These are phyloP conservation scores for Eupithecia subumbrata DNA, from an alignment of 2,888 invertebrate genomes.

Conservation along the genomic window DNA sequence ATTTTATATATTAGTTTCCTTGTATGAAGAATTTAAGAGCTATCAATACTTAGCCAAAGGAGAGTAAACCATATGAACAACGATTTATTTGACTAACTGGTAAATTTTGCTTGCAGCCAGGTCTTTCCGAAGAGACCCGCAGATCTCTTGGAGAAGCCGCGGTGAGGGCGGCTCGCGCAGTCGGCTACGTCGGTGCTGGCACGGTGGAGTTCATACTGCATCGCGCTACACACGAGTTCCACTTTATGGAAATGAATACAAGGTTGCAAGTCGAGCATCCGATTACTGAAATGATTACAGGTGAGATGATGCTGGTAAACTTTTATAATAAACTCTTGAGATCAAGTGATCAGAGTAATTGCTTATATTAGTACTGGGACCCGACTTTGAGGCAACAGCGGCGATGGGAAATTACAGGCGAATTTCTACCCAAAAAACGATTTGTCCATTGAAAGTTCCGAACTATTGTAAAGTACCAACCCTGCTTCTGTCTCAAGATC, in stretches of 20 bases:
- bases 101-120: constrained; percentile 85
- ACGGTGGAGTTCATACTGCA: constrained; percentile 99
- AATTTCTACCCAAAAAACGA: too few relatives aligned
- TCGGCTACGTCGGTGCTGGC: constrained; percentile 98
- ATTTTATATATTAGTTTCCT: background rate
- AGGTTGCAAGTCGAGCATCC: constrained; percentile 98
- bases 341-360: too few relatives aligned
- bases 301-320: constrained; percentile 54
- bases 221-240: constrained; percentile 92
- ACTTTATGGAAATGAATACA: constrained; percentile 99
- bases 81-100: background rate
- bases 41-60: background rate
- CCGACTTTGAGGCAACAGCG: too few relatives aligned
- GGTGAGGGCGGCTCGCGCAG: constrained; percentile 96
- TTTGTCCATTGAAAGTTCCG: too few relatives aligned
- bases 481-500: too few relatives aligned
- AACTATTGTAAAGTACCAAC: too few relatives aligned
- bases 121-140: constrained; percentile 90
- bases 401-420: too few relatives aligned
- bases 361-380: too few relatives aligned
- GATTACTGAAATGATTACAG: constrained; percentile 98
- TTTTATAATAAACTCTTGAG: background rate
- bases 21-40: background rate
- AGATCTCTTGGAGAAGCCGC: constrained; percentile 93
- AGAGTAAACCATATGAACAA: background rate